A percentile compares a stretch with the other conserved stretches of the same genome.
Evolutionary conservation across 1,140 invertebrate genomes (phyloP).

Genomic region (Drosophila mauritiana): DNA sequence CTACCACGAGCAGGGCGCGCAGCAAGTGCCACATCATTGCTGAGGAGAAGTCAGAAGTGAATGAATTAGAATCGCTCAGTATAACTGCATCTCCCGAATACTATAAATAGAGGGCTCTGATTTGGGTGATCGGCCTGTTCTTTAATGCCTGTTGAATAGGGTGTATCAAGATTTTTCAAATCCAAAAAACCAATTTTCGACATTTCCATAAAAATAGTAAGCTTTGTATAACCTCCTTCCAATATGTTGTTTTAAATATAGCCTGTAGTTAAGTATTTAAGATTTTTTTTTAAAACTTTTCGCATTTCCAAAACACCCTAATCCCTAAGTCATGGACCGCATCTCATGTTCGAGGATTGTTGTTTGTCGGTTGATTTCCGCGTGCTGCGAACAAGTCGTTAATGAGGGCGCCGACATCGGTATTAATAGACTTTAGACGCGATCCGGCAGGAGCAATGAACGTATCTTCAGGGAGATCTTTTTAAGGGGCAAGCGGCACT

Average conservation of each 20-base stretch:
- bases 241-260: too few relatives aligned
- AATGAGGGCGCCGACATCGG: constrained; percentile 58
- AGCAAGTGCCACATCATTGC: constrained; percentile 67
- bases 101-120: constrained; percentile 44
- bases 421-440: constrained; percentile 57
- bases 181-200: background rate
- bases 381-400: constrained; percentile 63
- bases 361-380: constrained; percentile 55
- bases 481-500: constrained; percentile 8
- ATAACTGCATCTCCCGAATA: constrained; percentile 16
- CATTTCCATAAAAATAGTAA: too few relatives aligned
- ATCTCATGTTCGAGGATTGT: constrained; percentile 35
- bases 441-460: constrained; percentile 62
- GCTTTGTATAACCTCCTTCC: too few relatives aligned
- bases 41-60: constrained; percentile 38
- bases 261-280: too few relatives aligned
- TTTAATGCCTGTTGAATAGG: constrained; percentile 18
- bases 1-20: constrained; percentile 56
- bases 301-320: constrained; percentile 7
- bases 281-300: too few relatives aligned
- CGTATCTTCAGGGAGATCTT: constrained; percentile 18
- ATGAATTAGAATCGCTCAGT: constrained; percentile 39
- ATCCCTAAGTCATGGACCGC: constrained; percentile 22
- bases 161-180: constrained; percentile 7
- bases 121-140: constrained; percentile 16